phyloP scores from a whole-genome alignment of 2,888 invertebrate species.

The Gryllus longicercus region DNA sequence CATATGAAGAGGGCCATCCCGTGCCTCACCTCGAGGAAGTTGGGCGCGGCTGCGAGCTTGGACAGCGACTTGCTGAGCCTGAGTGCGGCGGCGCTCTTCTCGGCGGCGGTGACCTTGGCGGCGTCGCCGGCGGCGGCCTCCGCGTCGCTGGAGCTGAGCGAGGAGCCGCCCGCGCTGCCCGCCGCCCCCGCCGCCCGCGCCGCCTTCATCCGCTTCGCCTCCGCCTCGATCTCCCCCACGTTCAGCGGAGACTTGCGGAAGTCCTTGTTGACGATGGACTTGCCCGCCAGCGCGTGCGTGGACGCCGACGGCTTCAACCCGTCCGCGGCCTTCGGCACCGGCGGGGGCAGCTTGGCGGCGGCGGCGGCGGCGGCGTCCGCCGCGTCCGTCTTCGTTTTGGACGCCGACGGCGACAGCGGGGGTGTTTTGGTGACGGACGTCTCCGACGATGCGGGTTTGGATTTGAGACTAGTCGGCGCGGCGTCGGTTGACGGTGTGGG shows the following conservation, averaged over 20 bases:
- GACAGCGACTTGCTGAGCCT: constrained; percentile 11
- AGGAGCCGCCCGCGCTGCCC: constrained; percentile 40
- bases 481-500: not conserved
- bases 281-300: constrained; percentile 29
- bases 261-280: constrained; percentile 58
- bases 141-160: constrained; percentile 33
- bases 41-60: not conserved
- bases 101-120: not conserved
- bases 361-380: constrained; percentile 38
- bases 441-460: constrained; percentile 23
- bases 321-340: constrained; percentile 41
- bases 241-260: constrained; percentile 71
- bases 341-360: constrained; percentile 48
- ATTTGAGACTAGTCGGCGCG: not conserved
- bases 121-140: constrained; percentile 20
- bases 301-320: constrained; percentile 28
- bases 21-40: not conserved
- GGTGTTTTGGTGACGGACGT: constrained; percentile 41
- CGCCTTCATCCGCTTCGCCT: constrained; percentile 46
- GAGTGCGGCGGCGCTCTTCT: not conserved
- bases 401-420: constrained; percentile 39
- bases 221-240: constrained; percentile 50
- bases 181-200: constrained; percentile 39
- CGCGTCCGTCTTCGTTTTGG: constrained; percentile 36
- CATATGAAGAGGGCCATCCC: no score